Percentiles rank a stretch among this genome's conserved stretches.
These are phyloP conservation scores for Astropecten irregularis DNA, from an alignment of 53 echinoderm and acorn worm genomes.

Conservation along the genomic window DNA sequence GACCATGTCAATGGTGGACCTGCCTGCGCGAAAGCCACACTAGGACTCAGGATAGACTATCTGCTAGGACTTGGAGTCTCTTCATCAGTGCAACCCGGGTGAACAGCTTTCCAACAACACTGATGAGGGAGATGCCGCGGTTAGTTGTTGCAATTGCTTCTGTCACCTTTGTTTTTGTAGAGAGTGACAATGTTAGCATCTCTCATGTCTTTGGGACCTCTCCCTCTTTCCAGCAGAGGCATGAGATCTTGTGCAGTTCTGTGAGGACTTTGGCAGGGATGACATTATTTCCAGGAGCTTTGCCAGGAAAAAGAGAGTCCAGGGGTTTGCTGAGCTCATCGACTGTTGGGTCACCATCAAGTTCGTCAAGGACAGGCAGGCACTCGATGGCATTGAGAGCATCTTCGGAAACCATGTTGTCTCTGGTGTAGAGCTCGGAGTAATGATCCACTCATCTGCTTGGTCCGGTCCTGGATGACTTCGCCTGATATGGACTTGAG, in stretches of 20 bases:
- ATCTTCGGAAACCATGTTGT: background rate
- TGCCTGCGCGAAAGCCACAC: constrained; percentile 58
- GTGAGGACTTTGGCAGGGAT: constrained; percentile 13
- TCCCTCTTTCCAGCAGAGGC: background rate
- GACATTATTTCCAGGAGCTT: constrained; percentile 1
- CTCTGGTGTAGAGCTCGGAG: too few species aligned
- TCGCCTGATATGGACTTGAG: constrained; percentile 2
- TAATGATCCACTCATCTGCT: constrained; percentile 54
- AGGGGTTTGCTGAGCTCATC: constrained; percentile 21
- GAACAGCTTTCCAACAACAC: too few species aligned
- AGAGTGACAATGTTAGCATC: background rate
- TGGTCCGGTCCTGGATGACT: background rate
- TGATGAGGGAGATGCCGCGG: too few species aligned
- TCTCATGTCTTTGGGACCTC: background rate
- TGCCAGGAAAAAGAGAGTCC: background rate
- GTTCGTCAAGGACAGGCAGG: constrained; percentile 1
- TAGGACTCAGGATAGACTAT: constrained; percentile 47
- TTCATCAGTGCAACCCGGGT: constrained; percentile 24
- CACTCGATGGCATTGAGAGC: constrained; percentile 3
- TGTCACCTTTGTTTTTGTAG: too few species aligned
- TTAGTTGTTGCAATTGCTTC: too few species aligned
- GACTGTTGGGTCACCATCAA: background rate
- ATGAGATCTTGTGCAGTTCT: constrained; percentile 40
- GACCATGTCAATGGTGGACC: too few species aligned
- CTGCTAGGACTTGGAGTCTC: constrained; percentile 43